Base-by-base conservation (phyloP, 2,797 vertebrate species). In the Gadopsis marmoratus region DNA sequence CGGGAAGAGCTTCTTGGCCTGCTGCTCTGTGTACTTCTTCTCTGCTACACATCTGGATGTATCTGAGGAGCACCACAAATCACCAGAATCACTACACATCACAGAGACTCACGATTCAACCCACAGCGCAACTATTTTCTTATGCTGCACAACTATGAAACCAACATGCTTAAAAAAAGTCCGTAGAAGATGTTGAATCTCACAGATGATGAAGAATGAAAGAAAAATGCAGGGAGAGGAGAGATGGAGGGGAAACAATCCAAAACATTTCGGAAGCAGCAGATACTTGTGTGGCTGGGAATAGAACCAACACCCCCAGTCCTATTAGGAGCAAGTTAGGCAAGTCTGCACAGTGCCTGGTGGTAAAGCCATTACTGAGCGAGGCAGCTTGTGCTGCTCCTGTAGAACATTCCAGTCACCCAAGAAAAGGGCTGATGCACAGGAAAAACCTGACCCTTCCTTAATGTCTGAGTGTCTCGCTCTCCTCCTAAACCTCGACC, bases 21-120 rank as follows among this genome's bases (percentile, higher is more conserved):
- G 98, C 84, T 99, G 97, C 89, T 99, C 97, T 1, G 97, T 99
- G 82, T 99, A 99, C 88, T 98, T 99, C 94, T 98, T 97, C 93
- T 99, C 98, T 56, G 97, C 97, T 77, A 97, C 97, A 91, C 98
- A 99, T 93, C 98, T 96, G 93, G 98, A 99, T 80, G 97, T 96
- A 86, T 98, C 98, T 99, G 93, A 87, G 88, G 84, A 91, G 74
- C 63, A 79, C 87, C 91, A 87, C 89, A 92, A 90, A 91, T 87
- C 89, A 91, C 73, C 68, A 86, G 63, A 89, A 84, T 92, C 86
- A 91, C 55, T 39, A 88, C 78, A 90, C 77, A 84, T 83, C 82
- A 88, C 78, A 87, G 78, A 84, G 56, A 71, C 54, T 73, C 76
- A 71, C 19, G 62, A 76, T 73, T 84, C 70, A 83, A 78, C 75